Conservation (phyloP, 2,113 vertebrate genomes). For the Myiozetetes cayanensis region DNA sequence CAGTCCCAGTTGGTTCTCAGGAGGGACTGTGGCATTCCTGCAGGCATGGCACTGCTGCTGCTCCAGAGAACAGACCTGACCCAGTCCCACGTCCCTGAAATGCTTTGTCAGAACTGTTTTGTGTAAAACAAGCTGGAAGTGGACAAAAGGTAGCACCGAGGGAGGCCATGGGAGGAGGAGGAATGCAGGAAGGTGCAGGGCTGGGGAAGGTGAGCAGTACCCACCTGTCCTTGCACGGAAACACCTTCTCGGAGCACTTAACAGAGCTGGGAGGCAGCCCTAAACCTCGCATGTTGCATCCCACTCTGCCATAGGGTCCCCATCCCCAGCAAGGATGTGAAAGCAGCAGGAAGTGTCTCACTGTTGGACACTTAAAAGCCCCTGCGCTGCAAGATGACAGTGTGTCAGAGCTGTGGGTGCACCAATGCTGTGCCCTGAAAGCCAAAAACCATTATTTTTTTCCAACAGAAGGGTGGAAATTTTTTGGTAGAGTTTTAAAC, state of each 20-base stretch:
- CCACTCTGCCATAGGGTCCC: background rate
- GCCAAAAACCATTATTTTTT: background rate
- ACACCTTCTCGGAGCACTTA: background rate
- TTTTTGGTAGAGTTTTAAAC: background rate
- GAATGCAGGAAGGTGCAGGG: background rate
- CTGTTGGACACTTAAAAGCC: rapidly evolving
- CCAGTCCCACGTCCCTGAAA: background rate
- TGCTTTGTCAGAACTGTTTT: rapidly evolving
- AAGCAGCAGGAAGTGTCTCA: background rate
- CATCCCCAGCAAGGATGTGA: rapidly evolving
- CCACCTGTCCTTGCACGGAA: background rate
- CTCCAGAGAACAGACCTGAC: background rate
- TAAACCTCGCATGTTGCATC: rapidly evolving
- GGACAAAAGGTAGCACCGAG: background rate
- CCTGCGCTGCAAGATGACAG: background rate
- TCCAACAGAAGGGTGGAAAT: background rate
- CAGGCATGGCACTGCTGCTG: background rate
- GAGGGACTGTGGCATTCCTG: background rate
- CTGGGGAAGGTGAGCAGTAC: background rate
- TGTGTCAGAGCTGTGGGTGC: background rate
- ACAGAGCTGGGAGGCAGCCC: background rate
- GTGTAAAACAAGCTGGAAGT: background rate
- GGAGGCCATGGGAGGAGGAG: background rate
- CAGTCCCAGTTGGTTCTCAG: background rate
- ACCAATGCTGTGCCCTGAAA: background rate